Base-by-base conservation (phyloP, 2,797 vertebrate species). In the Myotis findleyi region DNA sequence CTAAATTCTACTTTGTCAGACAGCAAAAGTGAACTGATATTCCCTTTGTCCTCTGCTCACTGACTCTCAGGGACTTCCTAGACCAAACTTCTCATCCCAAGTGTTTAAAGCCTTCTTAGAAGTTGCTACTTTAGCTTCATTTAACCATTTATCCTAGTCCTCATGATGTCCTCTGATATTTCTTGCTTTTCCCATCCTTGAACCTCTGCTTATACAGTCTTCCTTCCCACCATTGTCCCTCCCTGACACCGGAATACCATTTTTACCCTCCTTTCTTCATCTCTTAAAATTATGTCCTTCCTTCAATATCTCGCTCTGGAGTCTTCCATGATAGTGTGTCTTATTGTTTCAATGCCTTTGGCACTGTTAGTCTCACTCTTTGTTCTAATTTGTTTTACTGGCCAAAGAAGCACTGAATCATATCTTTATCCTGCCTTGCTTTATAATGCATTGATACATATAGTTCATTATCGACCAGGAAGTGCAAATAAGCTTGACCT, bases 1-100 rank as follows among this genome's bases (percentile, higher is more conserved):
- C 36, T 86, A 49, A 76, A 64, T 77, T 93, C 66, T 47, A 47
- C 30, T 51, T 91, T 96, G 11, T 93, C 85, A 79, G 30, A 89
- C 7, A 93, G 44, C 7, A 57, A 93, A 87, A 87, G 41, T 66
- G 88, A 92, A 82, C 44, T 59, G 33, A 83, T 23, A 44, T 5
- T 55, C 25, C 6, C 5, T 47, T 95, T 96, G 41, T 62, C 44
- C n/a, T 77, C 23, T 62, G 36, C 44, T 23, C 17, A 72, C 59
- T 62, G 51, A 27, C 84, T 92, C 36, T 80, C 27, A 75, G 33
- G 30, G 53, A 73, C 27, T 51, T 94, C n/a, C 21, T 51, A 57
- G n/a, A 36, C 47, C 36, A 91, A 80, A 73, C 3, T 51, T 57
- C 14, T 64, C 49, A 73, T 27, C 64, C 12, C 20, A 59, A 66